Percentiles rank a stretch among this genome's conserved stretches.
Evolutionary conservation across 2,113 vertebrate genomes (phyloP).

Genomic region (Myodes glareolus): DNA sequence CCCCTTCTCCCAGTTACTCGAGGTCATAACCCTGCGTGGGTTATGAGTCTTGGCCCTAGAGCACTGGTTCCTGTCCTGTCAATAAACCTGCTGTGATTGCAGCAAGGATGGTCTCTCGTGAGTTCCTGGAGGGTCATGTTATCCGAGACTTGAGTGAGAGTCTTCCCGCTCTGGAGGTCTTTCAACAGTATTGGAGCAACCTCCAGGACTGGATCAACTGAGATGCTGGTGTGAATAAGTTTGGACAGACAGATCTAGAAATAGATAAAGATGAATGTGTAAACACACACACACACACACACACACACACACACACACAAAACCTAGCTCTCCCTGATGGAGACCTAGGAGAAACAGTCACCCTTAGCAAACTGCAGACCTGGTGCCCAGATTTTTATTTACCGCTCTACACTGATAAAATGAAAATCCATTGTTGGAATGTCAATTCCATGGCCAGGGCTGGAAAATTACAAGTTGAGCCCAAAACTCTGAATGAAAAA

Average conservation of each 20-base stretch:
- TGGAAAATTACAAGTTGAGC: neutral
- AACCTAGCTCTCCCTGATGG: neutral
- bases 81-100: too few relatives aligned
- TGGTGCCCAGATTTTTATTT: neutral
- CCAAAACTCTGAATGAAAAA: neutral
- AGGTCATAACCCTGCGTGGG: too few relatives aligned
- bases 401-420: neutral
- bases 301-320: neutral
- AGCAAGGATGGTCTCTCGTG: too few relatives aligned
- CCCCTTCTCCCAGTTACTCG: too few relatives aligned
- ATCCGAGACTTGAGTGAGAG: too few relatives aligned
- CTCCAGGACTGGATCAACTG: neutral
- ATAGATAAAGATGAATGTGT: too few relatives aligned
- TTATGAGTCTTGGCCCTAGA: too few relatives aligned
- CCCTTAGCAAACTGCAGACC: neutral
- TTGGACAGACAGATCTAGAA: neutral
- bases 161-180: too few relatives aligned
- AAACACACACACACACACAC: neutral
- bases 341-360: neutral
- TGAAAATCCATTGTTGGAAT: neutral
- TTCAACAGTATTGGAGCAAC: neutral
- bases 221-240: neutral
- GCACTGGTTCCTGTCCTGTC: too few relatives aligned
- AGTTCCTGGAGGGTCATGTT: too few relatives aligned
- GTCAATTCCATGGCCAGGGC: neutral